Evolutionary conservation across 92 coral and sea anemone species (phyloP), one percentile per base, ranked within the genome.

Genomic region (Phenganax stokvisi): DNA sequence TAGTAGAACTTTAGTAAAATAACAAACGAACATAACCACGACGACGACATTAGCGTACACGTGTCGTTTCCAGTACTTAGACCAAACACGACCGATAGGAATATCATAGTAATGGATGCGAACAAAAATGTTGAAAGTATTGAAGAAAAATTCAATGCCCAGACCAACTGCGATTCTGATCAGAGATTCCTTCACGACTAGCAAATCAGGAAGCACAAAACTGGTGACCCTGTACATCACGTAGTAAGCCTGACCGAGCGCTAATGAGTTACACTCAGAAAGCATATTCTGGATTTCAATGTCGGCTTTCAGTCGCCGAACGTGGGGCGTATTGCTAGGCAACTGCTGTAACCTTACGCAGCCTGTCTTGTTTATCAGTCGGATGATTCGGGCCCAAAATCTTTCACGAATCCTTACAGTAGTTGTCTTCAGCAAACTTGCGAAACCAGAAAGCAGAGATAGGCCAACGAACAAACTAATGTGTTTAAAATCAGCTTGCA

Each of bases 271-370:
- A 0, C 86, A 79, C 59, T 92, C 93, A 20, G 83, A 83, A 8
- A 92, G 80, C 68, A 92, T 80, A 12, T 88, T 75, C 83, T 90
- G 93, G 59, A 92, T 82, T 76, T 88, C 88, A 7, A 89, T 60
- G 64, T 90, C 97, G 17, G 97, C 97, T 2, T 87, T 87, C 12
- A 92, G 86, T 52, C 97, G 87, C 80, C 89, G 71, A 84, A 90
- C 88, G 30, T 89, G 79, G 9, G 93, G 97, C 71, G 81, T 80
- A 8, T 68, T 68, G 10, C 61, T 70, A 31, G 71, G 87, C 6
- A 81, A 69, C 57, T 51, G 17, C 44, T 61, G 52, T 10, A 74
- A 82, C 64, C 74, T 27, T 27, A 64, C 62, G 27, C 87, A 52
- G 10, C 76, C 25, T 13, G 76, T 17, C 58, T 81, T 85, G 29